A percentile compares a stretch with the other conserved stretches of the same genome.
phyloP scores from a whole-genome alignment of 2,113 vertebrate species.

The Pollimyrus isidori region DNA sequence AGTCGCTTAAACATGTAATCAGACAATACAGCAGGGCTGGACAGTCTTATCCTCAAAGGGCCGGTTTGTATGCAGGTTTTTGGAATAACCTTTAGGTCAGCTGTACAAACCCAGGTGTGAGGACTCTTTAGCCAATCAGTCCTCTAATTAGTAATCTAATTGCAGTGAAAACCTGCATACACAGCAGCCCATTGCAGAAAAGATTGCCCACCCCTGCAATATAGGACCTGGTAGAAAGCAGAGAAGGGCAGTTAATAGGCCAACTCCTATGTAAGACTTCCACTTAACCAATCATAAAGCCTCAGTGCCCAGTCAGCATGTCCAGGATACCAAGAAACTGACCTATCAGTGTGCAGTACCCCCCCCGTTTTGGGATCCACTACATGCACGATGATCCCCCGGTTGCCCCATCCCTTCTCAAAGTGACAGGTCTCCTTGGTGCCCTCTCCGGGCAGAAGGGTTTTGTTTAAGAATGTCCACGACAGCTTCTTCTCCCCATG shows the following conservation, averaged over 20 bases:
- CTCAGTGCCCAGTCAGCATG: neutral
- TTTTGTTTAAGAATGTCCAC: slow-evolving; percentile 91
- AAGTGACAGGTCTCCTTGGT: slow-evolving; percentile 79
- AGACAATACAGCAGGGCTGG: neutral
- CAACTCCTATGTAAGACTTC: neutral
- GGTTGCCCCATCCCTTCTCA: slow-evolving; percentile 86
- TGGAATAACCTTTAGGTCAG: too few relatives aligned
- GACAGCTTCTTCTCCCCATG: slow-evolving; percentile 80
- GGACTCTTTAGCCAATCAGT: too few relatives aligned
- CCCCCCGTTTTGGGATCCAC: slow-evolving; percentile 71
- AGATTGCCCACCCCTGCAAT: too few relatives aligned
- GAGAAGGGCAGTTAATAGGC: neutral
- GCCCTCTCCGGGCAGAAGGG: slow-evolving; percentile 74
- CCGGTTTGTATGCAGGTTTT: too few relatives aligned
- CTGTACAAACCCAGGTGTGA: too few relatives aligned
- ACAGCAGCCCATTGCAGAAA: too few relatives aligned
- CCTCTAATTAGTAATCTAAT: too few relatives aligned
- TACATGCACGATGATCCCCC: slow-evolving; percentile 82
- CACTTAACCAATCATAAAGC: neutral
- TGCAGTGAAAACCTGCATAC: too few relatives aligned
- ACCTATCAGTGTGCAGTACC: slow-evolving; percentile 80
- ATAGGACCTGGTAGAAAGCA: neutral
- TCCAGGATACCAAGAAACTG: slow-evolving; percentile 25
- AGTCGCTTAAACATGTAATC: neutral
- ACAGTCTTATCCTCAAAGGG: too few relatives aligned